Percentiles rank a stretch among this genome's conserved stretches.
Evolutionary conservation across 1,140 invertebrate species (phyloP).

Genomic region (Euwallacea fornicatus): DNA sequence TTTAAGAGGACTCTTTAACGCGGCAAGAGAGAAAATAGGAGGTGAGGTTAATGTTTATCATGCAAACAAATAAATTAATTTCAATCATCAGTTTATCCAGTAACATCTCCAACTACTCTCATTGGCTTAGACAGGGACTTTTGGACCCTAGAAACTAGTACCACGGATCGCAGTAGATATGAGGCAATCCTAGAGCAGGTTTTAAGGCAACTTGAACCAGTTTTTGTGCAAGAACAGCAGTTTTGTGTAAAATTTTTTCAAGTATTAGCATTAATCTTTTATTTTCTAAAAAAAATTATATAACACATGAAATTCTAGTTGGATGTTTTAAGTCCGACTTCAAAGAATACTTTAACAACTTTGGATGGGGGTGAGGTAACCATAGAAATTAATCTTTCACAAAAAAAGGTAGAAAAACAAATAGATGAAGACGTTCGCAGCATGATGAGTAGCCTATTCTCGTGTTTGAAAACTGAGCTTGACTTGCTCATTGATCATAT

Average conservation of each 20-base stretch:
- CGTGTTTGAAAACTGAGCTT: conserved; percentile 81
- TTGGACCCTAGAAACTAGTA: conserved; percentile 61
- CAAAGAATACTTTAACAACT: conserved; percentile 61
- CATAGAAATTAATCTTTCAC: conserved; percentile 52
- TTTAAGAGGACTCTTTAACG: conserved; percentile 56
- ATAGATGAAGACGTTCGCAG: conserved; percentile 77
- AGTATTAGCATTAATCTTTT: conserved; percentile 26
- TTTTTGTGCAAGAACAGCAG: conserved; percentile 92
- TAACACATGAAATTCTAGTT: conserved; percentile 54
- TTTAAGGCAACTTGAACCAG: conserved; percentile 84
- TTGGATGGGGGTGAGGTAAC: conserved; percentile 52
- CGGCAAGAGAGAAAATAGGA: conserved; percentile 47
- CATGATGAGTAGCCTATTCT: conserved; percentile 88
- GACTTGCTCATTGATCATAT: conserved; percentile 81
- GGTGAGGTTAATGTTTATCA: conserved; percentile 29
- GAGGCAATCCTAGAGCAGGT: conserved; percentile 79
- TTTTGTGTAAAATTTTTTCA: conserved; percentile 95
- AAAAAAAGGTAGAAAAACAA: conserved; percentile 68
- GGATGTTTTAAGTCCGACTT: conserved; percentile 61
- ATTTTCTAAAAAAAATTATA: background rate
- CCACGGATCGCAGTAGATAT: conserved; percentile 61
- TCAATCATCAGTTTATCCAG: conserved; percentile 35
- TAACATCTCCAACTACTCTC: conserved; percentile 53
- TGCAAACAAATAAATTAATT: background rate
- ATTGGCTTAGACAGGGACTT: conserved; percentile 64